Evolutionary conservation across 2,797 vertebrate genomes (phyloP), one percentile per base, ranked within the genome.

Genomic region (Pseudochaenichthys georgianus): DNA sequence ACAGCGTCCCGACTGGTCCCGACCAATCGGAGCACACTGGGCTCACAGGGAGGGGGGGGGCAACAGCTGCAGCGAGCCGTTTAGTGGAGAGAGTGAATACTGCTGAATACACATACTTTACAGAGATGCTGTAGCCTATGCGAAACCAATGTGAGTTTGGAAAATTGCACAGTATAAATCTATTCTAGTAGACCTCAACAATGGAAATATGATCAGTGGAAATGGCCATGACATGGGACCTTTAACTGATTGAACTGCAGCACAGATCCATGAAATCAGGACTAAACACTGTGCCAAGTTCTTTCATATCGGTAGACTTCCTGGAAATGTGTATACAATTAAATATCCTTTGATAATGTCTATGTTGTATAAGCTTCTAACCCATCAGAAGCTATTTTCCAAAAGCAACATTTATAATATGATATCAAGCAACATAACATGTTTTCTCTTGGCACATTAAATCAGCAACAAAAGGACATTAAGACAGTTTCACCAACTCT

Each of bases 401-500:
- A 47, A 42, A 46, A 66, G 11, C n/a, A 61, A 61, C 50, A 61
- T 58, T 47, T 11, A 31, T 9, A 61, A 70, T 12, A 58, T 34
- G 41, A 69, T 58, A 15, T 15, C 13, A 31, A 53, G 54, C 38
- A 64, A 54, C 38, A 28, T 19, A 38, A 62, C 1, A 28, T 28
- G 28, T 28, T 28, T 48, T 9, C 7, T 21, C 9, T 42, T 59
- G 28, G 34, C 38, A 61, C 17, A 34, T 46, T 6, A n/a, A 64
- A 64, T 53, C 13, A 53, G 28, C 19, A 74, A 13, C 51, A 13
- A 55, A 51, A 82, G 9, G 41, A 59, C 45, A 47, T 0, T 66
- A 48, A 45, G 74, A 48, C 79, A 59, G 31, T 23, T 57, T 46
- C 4, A 45, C 17, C 0, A 5, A 73, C 63, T 70, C 95, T 96